phyloP scores from a whole-genome alignment of 2,113 vertebrate species.

The Archocentrus centrarchus region DNA sequence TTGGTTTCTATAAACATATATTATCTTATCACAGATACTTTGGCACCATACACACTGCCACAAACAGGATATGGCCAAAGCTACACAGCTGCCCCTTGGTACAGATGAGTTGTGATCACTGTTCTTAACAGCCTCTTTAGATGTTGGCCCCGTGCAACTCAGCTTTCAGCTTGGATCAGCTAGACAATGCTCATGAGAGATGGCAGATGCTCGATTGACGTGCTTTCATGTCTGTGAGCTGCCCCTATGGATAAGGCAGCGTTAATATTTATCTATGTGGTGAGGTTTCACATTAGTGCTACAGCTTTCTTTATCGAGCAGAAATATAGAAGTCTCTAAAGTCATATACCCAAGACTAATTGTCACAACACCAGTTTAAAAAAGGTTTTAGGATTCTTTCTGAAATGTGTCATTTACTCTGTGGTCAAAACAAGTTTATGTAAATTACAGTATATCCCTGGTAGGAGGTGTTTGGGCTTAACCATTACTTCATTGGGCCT shows the following conservation, averaged over 20 bases:
- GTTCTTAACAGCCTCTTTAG: constrained; percentile 19
- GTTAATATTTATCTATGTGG: background rate
- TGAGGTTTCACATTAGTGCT: background rate
- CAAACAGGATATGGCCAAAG: background rate
- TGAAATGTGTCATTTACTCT: background rate
- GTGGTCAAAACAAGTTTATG: background rate
- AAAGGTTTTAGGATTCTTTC: background rate
- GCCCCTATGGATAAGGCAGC: background rate
- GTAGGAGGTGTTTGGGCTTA: background rate
- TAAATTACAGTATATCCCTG: background rate
- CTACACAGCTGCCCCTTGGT: background rate
- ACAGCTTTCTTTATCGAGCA: background rate
- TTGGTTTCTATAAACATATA: background rate
- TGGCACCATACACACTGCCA: background rate
- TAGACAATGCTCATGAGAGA: constrained; percentile 3
- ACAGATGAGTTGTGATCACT: constrained; percentile 13
- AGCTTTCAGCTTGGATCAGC: constrained; percentile 25
- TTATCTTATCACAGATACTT: background rate
- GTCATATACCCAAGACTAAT: background rate
- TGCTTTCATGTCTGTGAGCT: constrained; percentile 35
- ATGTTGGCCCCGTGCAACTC: background rate
- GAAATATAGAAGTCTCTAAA: background rate
- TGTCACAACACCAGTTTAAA: background rate
- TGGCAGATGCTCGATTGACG: background rate
- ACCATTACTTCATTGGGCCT: too few species aligned